phyloP scores from a whole-genome alignment of 2,888 invertebrate species.

The Corbicula japonica region DNA sequence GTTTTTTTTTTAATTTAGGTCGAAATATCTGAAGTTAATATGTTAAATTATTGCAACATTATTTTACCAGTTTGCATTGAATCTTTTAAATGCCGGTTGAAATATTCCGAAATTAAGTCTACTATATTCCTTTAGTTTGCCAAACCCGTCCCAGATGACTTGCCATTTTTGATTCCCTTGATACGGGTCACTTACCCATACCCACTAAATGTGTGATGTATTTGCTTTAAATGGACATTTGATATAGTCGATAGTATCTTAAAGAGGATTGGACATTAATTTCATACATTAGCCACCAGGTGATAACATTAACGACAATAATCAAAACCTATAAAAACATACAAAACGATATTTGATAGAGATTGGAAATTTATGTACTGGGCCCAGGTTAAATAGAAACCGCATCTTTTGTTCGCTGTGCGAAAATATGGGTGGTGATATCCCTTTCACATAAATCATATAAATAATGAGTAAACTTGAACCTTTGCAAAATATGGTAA shows the following conservation, averaged over 20 bases:
- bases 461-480: constrained; percentile 8
- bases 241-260: constrained; percentile 31
- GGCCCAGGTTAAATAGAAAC: background rate
- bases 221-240: constrained; percentile 45
- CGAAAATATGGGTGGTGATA: constrained; percentile 40
- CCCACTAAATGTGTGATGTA: constrained; percentile 37
- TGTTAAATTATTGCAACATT: no score
- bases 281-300: constrained; percentile 40
- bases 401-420: constrained; percentile 10
- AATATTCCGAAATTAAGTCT: no score
- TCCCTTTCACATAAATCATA: constrained; percentile 26
- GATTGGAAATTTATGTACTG: constrained; percentile 34
- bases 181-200: constrained; percentile 19
- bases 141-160: no score
- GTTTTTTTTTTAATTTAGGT: no score
- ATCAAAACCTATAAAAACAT: constrained; percentile 29
- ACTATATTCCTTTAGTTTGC: no score
- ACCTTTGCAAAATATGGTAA: constrained; percentile 1
- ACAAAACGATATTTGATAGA: constrained; percentile 49
- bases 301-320: constrained; percentile 27
- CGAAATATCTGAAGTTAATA: no score
- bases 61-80: no score
- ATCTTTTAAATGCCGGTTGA: no score
- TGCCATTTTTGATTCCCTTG: no score
- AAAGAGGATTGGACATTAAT: constrained; percentile 32